Percentiles rank a stretch among this genome's conserved stretches.
Evolutionary conservation across 53 echinoderm and acorn worm species (phyloP).

Genomic region (Hippasteria phrygiana): DNA sequence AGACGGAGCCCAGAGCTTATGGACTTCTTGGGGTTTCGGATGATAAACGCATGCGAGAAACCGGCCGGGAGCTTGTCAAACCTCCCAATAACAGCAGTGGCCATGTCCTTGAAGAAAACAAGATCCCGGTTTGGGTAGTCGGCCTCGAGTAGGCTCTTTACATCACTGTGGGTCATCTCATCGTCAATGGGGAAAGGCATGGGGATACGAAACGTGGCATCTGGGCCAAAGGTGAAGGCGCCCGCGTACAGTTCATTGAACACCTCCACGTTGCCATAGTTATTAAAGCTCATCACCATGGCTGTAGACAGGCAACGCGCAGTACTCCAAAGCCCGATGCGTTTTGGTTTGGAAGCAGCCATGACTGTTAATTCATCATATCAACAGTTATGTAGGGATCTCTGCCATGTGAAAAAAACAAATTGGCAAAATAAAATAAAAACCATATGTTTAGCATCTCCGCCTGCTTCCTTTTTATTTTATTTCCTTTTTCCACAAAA

Average conservation of each 20-base stretch:
- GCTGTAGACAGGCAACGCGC: conserved; percentile 27
- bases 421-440: no score
- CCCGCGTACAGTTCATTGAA: conserved; percentile 51
- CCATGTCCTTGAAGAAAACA: conserved; percentile 32
- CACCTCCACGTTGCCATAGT: conserved; percentile 53
- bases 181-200: conserved; percentile 12
- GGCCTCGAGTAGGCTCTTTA: conserved; percentile 18
- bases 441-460: no score
- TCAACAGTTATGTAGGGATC: no score
- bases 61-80: conserved; percentile 24
- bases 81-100: background rate
- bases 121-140: conserved; percentile 19
- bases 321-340: conserved; percentile 19
- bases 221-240: conserved; percentile 14
- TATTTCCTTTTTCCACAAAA: no score
- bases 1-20: background rate
- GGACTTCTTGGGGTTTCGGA: conserved; percentile 29
- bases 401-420: no score
- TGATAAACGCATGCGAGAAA: conserved; percentile 23
- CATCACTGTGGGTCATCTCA: conserved; percentile 1
- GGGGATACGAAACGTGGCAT: background rate
- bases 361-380: no score
- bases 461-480: no score
- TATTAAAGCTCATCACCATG: conserved; percentile 54
- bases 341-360: conserved; percentile 13